Base-by-base conservation (phyloP, 2,113 vertebrate genomes). In the Plecotus auritus region DNA sequence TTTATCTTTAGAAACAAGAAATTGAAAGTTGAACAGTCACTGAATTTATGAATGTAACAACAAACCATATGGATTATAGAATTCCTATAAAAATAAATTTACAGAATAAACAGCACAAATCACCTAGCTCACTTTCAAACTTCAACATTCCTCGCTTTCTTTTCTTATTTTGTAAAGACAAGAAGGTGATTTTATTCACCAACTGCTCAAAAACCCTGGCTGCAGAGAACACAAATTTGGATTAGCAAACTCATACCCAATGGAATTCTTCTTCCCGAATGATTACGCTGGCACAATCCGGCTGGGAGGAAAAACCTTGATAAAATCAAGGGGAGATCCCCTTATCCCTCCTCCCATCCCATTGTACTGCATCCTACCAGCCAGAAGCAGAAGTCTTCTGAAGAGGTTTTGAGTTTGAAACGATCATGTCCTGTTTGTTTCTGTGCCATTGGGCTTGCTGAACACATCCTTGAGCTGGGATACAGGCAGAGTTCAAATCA, bases 1-100 rank as follows among this genome's bases (percentile, higher is more conserved):
- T 81, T 70, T 91, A 77, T 90, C 81, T 87, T 92, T 88, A 83
- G 32, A 90, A 93, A 84, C 66, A 86, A 86, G 30, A 92, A 66
- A 86, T 56, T 47, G 23, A 59, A 85, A 74, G 22, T 56, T 85
- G 35, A 81, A 89, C 30, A 95, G 35, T 35, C 9, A 72, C 35
- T 74, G 32, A 78, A 87, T 30, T 51, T 89, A 88, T 80, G 54
- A 94, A 88, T 45, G 80, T 94, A 90, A 92, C 59, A 91, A 85
- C n/a, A 87, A 95, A 61, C 45, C 40, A 74, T 77, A 73, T 32
- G 28, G 20, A 83, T 66, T 90, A 81, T 37, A 89, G 47, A 94
- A 86, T 74, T 95, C 73, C 40, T 89, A 30, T 66, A 69, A 94
- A 66, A 85, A 37, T 20, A 80, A 7, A 40, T 69, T 73, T 72